These are phyloP conservation scores for Caerostris darwini DNA, from an alignment of 1,140 invertebrate species.

Conservation along the genomic window DNA sequence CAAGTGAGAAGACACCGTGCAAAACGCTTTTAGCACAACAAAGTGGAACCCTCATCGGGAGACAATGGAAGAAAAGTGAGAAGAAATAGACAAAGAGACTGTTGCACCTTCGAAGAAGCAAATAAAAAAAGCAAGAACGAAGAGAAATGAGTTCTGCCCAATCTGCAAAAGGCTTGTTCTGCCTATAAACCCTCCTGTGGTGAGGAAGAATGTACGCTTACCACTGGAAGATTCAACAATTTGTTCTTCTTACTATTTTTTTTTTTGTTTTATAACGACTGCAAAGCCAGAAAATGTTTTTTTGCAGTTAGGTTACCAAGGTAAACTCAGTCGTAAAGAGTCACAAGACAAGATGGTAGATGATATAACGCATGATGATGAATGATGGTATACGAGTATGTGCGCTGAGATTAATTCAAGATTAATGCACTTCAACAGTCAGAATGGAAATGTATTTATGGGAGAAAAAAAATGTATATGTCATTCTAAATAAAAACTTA, in stretches of 20 bases:
- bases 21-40: constrained; percentile 15
- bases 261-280: neutral
- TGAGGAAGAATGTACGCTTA: no score
- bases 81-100: neutral
- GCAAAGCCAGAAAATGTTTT: neutral
- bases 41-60: neutral
- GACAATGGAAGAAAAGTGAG: neutral
- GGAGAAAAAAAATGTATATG: no score
- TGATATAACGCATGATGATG: neutral
- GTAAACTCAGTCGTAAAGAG: neutral
- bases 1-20: neutral
- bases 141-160: neutral
- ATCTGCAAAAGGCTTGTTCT: neutral
- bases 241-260: neutral
- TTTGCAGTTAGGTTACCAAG: neutral
- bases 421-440: neutral
- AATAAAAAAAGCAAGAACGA: neutral
- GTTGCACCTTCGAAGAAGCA: neutral
- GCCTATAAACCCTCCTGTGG: neutral
- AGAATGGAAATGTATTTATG: no score
- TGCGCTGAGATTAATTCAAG: neutral
- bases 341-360: neutral
- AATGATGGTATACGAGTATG: neutral
- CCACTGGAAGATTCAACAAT: neutral
- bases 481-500: no score